Conservation (phyloP, 2,797 vertebrate species). For the Aldrovandia affinis region DNA sequence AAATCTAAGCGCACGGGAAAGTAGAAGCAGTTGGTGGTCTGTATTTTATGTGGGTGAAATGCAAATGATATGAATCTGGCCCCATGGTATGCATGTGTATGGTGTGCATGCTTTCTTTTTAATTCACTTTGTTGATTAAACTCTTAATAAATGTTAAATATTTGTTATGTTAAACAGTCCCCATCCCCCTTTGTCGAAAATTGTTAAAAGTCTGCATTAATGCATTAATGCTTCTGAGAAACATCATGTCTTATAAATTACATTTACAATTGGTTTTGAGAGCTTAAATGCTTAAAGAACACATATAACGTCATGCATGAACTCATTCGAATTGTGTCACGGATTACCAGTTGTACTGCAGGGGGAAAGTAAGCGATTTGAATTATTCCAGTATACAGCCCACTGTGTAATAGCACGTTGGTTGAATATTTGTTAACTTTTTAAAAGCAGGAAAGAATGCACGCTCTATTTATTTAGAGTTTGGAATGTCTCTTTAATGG, state of each 20-base stretch:
- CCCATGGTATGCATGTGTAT: too few species aligned
- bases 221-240: background rate
- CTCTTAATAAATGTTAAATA: background rate
- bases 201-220: background rate
- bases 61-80: background rate
- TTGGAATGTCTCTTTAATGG: background rate
- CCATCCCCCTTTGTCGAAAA: too few species aligned
- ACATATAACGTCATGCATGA: background rate
- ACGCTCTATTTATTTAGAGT: background rate
- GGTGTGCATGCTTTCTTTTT: background rate
- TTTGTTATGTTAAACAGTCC: too few species aligned
- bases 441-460: background rate
- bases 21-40: background rate
- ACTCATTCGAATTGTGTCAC: background rate
- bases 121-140: background rate
- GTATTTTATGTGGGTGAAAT: background rate
- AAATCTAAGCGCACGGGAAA: background rate
- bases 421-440: background rate
- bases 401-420: background rate
- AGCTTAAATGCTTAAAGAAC: background rate
- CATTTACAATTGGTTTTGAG: too few species aligned
- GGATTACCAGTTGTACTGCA: background rate
- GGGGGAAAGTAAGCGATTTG: background rate
- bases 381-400: background rate
- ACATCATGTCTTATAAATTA: background rate